phyloP scores from a whole-genome alignment of 2,888 invertebrate genomes.

The Drosophila subsilvestris region DNA sequence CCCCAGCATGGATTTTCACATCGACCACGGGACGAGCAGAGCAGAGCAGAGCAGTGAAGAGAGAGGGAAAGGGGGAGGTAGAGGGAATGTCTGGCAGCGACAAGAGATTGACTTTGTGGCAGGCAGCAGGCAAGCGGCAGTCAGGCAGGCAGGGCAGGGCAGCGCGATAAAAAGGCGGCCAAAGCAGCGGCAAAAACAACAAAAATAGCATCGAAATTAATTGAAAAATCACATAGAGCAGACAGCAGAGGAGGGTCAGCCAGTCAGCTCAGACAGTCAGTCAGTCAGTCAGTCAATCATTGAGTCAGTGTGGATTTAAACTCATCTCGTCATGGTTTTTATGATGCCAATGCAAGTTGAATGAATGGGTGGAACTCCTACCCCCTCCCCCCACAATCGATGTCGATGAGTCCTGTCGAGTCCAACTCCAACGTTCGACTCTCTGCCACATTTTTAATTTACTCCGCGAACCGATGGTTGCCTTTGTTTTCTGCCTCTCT shows the following conservation, averaged over 20 bases:
- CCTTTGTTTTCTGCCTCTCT: constrained; percentile 14
- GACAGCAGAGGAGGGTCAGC: constrained; percentile 6
- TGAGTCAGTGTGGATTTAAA: constrained; percentile 25
- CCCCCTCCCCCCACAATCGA: too few relatives aligned
- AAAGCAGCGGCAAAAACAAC: constrained; percentile 17
- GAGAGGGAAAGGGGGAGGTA: neutral
- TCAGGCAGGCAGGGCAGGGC: too few relatives aligned
- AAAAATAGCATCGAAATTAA: constrained; percentile 65
- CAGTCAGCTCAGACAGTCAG: neutral
- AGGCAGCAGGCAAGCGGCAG: constrained; percentile 9
- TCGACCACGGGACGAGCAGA: constrained; percentile 19
- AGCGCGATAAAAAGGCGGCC: neutral
- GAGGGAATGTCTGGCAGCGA: constrained; percentile 32
- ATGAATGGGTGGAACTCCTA: constrained; percentile 8
- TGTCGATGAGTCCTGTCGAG: constrained; percentile 20
- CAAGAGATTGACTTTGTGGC: constrained; percentile 42
- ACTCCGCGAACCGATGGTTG: constrained; percentile 43
- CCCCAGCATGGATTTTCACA: constrained; percentile 44
- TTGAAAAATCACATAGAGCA: constrained; percentile 68
- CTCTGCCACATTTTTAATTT: constrained; percentile 70
- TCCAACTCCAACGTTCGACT: neutral
- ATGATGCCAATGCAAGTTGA: constrained; percentile 57
- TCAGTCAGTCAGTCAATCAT: constrained; percentile 15
- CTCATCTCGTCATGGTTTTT: constrained; percentile 59
- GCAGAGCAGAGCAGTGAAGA: constrained; percentile 6